Percentiles rank a stretch among this genome's conserved stretches.
phyloP scores from a whole-genome alignment of 2,888 invertebrate species.

The Lithophane socia region DNA sequence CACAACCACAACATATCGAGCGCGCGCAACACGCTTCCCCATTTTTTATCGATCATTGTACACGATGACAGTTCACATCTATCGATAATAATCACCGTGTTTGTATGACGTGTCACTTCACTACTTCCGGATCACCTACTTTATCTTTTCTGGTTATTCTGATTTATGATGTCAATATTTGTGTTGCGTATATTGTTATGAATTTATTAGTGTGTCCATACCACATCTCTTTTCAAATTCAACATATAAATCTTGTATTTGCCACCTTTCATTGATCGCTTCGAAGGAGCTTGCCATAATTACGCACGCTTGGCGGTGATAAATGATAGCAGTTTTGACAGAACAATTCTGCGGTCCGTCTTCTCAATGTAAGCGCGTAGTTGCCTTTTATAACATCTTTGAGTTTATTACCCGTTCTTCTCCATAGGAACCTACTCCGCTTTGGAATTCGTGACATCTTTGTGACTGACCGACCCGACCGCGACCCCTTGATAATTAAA shows the following conservation, averaged over 20 bases:
- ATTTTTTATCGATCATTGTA: conserved; percentile 77
- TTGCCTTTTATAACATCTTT: not conserved
- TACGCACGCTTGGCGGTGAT: not conserved
- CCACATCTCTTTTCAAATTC: not conserved
- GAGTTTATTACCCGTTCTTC: not conserved
- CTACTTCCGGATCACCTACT: conserved; percentile 71
- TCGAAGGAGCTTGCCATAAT: not conserved
- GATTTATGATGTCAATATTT: conserved; percentile 19
- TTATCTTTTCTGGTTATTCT: conserved; percentile 42
- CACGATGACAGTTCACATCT: conserved; percentile 74
- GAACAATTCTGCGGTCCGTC: not conserved
- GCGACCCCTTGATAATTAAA: too few species aligned
- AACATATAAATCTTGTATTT: conserved; percentile 6
- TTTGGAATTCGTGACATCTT: not conserved
- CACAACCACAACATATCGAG: conserved; percentile 61
- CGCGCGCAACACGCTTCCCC: conserved; percentile 71
- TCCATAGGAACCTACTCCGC: not conserved
- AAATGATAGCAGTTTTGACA: not conserved
- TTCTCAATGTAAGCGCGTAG: not conserved
- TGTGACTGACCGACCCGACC: not conserved
- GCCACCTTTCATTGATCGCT: not conserved
- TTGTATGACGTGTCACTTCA: conserved; percentile 69
- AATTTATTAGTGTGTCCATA: conserved; percentile 23
- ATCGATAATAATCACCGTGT: conserved; percentile 69
- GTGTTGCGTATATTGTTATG: not conserved